A percentile compares a stretch with the other conserved stretches of the same genome.
Conservation (phyloP, 2,113 vertebrate species). For the Triplophysa dalaica region DNA sequence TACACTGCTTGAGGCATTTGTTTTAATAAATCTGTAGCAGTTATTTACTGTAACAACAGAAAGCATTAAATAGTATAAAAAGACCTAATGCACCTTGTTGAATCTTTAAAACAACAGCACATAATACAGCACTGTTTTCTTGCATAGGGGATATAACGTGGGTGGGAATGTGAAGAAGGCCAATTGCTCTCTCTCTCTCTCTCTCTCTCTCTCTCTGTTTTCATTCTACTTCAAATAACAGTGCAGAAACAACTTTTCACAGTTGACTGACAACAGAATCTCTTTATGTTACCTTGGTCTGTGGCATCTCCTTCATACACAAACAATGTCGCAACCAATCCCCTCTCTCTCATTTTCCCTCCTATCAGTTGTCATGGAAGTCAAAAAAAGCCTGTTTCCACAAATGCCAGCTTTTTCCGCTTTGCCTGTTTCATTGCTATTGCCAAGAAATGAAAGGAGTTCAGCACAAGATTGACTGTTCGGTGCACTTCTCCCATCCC, state of each 20-base stretch:
- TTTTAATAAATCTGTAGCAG: slow-evolving; percentile 1
- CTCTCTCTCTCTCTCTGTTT: background rate
- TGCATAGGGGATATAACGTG: background rate
- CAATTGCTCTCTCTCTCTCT: background rate
- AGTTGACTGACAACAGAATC: slow-evolving; percentile 56
- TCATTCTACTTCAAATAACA: slow-evolving; percentile 46
- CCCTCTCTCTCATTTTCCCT: slow-evolving; percentile 44
- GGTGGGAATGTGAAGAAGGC: slow-evolving; percentile 27
- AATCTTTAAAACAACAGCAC: background rate
- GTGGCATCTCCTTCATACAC: slow-evolving; percentile 41
- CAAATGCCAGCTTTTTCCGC: slow-evolving; percentile 49
- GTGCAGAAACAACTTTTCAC: slow-evolving; percentile 58
- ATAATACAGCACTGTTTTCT: background rate
- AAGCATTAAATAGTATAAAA: background rate
- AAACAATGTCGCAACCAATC: slow-evolving; percentile 49
- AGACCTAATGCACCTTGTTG: background rate
- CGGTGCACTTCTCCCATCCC: slow-evolving; percentile 32
- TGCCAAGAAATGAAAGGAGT: slow-evolving; percentile 56
- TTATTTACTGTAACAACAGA: background rate
- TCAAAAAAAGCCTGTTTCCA: slow-evolving; percentile 54
- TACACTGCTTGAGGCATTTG: slow-evolving; percentile 10
- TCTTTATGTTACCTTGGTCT: slow-evolving; percentile 45
- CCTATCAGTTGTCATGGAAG: slow-evolving; percentile 59
- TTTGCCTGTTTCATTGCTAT: slow-evolving; percentile 47
- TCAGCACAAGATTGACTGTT: slow-evolving; percentile 52